Evolutionary conservation across 1,140 invertebrate genomes (phyloP).

Genomic region (Cryptotermes secundus): DNA sequence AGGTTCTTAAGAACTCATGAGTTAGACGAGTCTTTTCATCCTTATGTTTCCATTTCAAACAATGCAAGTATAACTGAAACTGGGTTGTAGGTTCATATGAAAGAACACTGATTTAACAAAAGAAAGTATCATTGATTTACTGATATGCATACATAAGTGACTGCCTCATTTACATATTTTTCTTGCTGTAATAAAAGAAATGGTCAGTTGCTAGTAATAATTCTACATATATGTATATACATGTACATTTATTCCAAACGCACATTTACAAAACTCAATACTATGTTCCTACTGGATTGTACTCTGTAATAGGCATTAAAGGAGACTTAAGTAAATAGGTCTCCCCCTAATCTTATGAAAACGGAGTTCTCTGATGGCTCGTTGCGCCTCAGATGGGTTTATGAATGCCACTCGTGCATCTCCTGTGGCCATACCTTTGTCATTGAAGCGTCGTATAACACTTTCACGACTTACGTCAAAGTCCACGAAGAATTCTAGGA

Average conservation of each 20-base stretch:
- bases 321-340: slow-evolving; percentile 52
- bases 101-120: not conserved
- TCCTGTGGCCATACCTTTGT: slow-evolving; percentile 80
- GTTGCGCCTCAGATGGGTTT: slow-evolving; percentile 70
- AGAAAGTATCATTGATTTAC: not conserved
- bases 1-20: no score
- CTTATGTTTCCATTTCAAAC: no score
- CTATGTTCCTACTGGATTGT: not conserved
- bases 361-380: slow-evolving; percentile 63
- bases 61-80: no score
- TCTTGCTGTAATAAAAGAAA: not conserved
- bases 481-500: slow-evolving; percentile 80
- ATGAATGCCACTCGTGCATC: slow-evolving; percentile 84
- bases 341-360: slow-evolving; percentile 57
- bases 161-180: not conserved
- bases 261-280: not conserved
- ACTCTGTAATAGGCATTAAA: slow-evolving; percentile 13
- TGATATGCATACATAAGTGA: not conserved
- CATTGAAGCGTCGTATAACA: slow-evolving; percentile 79
- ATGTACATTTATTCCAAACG: not conserved
- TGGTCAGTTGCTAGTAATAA: not conserved
- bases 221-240: not conserved
- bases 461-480: slow-evolving; percentile 73
- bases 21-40: no score
- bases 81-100: not conserved